Evolutionary conservation across 2,797 vertebrate genomes (phyloP), one percentile per base, ranked within the genome.

Genomic region (Centropyge bicolor): DNA sequence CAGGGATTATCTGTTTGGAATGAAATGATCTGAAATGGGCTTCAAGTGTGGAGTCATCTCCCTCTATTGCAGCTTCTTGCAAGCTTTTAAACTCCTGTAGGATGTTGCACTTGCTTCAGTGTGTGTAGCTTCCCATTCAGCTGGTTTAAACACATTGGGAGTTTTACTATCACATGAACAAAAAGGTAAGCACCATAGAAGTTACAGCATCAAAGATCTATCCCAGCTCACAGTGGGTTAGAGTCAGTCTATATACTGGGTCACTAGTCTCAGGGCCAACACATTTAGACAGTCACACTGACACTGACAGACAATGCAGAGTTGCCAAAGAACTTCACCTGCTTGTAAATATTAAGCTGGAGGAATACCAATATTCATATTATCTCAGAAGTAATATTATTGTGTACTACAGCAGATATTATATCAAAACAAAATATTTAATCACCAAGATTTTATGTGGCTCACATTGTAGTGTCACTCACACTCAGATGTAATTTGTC

Each of bases 21-120:
- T 80, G 62, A 82, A 62, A 80, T 56, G 46, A 74, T 71, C 38
- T 67, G 56, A 76, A 63, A 67, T 40, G 24, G 56, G 46, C 36
- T 41, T 65, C 11, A 45, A 74, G 67, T 56, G n/a, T 22, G 12
- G n/a, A 52, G 45, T 6, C 36, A 16, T 66, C 48, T 61, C 12
- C 36, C 40, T 38, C 16, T 14, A 4, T 19, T n/a, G 35, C 43
- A 65, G 41, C 27, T 66, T 43, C 40, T 61, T 1, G 16, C 1
- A 52, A 22, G 52, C 20, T 24, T 64, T 4, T 22, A 36, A 65
- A 72, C 8, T 35, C 13, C 40, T 55, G 56, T 27, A 61, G 35
- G 10, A 38, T 35, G 6, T 17, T 52, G 51, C 20, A 57, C 60
- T 43, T 41, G 9, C 27, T 31, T 3, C 8, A 24, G 1, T 46